A percentile compares a stretch with the other conserved stretches of the same genome.
These are phyloP conservation scores for Amblyopsis rosae DNA, from an alignment of 2,113 vertebrate genomes.

Conservation along the genomic window DNA sequence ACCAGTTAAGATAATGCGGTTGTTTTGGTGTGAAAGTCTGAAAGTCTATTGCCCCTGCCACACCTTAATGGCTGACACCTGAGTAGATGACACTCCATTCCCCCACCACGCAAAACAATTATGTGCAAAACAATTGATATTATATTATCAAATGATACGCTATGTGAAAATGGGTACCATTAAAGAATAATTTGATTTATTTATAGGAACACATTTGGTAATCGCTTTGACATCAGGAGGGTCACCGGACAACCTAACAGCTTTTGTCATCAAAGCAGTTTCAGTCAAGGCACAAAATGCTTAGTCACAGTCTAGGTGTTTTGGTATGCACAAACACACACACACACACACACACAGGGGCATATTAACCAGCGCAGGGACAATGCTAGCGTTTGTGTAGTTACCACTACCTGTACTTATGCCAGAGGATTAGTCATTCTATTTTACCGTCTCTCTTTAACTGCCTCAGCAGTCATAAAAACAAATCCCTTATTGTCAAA, in stretches of 20 bases:
- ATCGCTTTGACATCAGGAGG: too few species aligned
- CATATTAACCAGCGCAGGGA: conserved; percentile 15
- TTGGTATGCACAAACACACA: conserved; percentile 2
- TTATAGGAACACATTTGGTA: too few species aligned
- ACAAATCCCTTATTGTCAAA: conserved; percentile 63
- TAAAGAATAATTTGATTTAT: too few species aligned
- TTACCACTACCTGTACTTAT: conserved; percentile 14
- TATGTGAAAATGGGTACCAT: too few species aligned
- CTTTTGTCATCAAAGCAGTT: conserved; percentile 14
- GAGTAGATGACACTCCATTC: too few species aligned
- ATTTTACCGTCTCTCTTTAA: conserved; percentile 49
- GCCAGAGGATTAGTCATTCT: conserved; percentile 40
- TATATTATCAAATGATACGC: too few species aligned
- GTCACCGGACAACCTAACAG: background rate
- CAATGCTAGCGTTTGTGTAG: conserved; percentile 16
- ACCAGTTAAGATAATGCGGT: too few species aligned
- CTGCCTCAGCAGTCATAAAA: conserved; percentile 45
- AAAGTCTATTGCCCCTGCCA: too few species aligned
- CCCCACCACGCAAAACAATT: too few species aligned
- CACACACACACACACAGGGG: conserved; percentile 9
- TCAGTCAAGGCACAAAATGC: conserved; percentile 12
- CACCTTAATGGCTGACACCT: too few species aligned
- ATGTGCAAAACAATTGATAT: too few species aligned
- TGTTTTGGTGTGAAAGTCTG: too few species aligned
- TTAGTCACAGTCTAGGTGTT: conserved; percentile 30